Evolutionary conservation across 1,140 invertebrate genomes (phyloP), one percentile per base, ranked within the genome.

Genomic region (Anoplophora glabripennis): DNA sequence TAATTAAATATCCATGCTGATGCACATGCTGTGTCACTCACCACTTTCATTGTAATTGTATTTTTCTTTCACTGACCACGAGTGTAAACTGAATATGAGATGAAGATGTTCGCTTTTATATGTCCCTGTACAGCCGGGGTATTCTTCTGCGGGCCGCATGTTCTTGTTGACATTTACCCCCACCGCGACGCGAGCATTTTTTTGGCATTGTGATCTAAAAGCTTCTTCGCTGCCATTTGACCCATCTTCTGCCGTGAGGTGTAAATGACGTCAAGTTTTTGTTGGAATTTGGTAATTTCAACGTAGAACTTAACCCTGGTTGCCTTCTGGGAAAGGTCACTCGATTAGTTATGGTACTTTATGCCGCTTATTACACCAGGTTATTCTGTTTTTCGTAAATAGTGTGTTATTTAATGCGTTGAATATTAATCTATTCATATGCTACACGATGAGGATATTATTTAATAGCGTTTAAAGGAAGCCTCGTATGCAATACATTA

Each of bases 101-200:
- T 55, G 37, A 37, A 41, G 51, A 38, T 21, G 34, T 8, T 15
- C 17, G 40, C 58, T 60, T 60, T 60, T 60, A 60, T 60, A 54
- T 44, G 41, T 52, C 57, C 37, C 48, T 42, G 48, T 53, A 42
- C 10, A 52, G 33, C 47, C 47, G 28, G 11, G 48, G 33, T 34
- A 11, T 11, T 57, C 38, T 49, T 47, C 42, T 49, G 51, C 46
- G 45, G 44, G 45, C 56, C 44, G 56, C 56, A 41, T 57, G 56
- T 57, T 46, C 35, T 49, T 48, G 57, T 51, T 59, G 57, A 59
- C 57, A 59, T 59, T 59, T 59, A 59, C 57, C 57, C 52, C 57
- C 42, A 59, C 57, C 41, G 41, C 0, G 12, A 14, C 38, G 15
- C 48, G 37, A 51, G 44, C 57, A 37, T 59, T 53, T 53, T 59